Evolutionary conservation across 2,888 invertebrate species (phyloP).

Genomic region (Ochropleura plecta): DNA sequence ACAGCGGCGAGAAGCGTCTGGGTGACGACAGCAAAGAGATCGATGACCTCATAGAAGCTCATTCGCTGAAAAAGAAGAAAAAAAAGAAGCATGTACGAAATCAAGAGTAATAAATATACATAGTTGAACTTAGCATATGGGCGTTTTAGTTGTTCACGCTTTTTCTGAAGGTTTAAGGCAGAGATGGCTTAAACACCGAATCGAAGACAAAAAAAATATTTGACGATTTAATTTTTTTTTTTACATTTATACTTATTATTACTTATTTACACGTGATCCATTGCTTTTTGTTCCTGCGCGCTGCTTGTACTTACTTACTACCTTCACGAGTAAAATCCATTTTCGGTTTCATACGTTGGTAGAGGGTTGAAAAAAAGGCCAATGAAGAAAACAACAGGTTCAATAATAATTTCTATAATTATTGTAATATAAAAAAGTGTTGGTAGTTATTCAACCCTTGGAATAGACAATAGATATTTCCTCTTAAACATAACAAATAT

Average conservation of each 20-base stretch:
- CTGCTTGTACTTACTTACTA: too few relatives aligned
- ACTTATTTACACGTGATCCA: neutral
- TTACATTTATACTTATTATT: neutral
- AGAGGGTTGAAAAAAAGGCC: neutral
- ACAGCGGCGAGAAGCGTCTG: slow-evolving; percentile 86
- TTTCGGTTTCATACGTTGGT: neutral
- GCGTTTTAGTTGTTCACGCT: slow-evolving; percentile 13
- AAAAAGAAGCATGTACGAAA: slow-evolving; percentile 86
- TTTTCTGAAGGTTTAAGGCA: neutral
- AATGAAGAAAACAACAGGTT: slow-evolving; percentile 78
- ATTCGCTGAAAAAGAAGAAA: slow-evolving; percentile 85
- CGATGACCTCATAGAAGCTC: slow-evolving; percentile 85
- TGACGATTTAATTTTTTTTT: neutral
- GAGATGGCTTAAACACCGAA: neutral
- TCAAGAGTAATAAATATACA: slow-evolving; percentile 63
- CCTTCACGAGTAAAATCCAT: neutral
- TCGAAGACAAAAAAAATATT: too few relatives aligned
- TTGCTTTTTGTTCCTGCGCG: neutral
- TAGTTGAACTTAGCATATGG: slow-evolving; percentile 1
- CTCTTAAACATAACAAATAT: slow-evolving; percentile 90
- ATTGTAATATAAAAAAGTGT: slow-evolving; percentile 91
- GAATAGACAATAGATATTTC: slow-evolving; percentile 91
- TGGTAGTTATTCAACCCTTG: slow-evolving; percentile 89
- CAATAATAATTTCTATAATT: slow-evolving; percentile 92
- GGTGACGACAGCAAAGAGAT: slow-evolving; percentile 87